Conservation (phyloP, 1,140 invertebrate species). For the Hyles vespertilio region DNA sequence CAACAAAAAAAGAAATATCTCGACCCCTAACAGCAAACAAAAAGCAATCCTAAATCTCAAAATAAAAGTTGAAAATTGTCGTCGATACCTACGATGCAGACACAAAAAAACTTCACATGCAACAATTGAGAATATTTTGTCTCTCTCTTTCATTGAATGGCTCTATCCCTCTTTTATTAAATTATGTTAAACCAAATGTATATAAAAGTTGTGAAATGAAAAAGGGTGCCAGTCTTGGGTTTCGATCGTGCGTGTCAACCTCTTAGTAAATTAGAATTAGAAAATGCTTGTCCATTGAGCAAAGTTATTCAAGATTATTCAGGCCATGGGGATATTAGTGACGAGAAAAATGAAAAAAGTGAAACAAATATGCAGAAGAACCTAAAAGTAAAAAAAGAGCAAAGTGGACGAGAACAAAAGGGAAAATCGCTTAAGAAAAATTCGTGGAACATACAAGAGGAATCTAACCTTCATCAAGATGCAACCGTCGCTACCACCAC, state of each 20-base stretch:
- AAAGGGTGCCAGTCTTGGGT: conserved; percentile 61
- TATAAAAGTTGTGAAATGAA: conserved; percentile 70
- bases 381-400: conserved; percentile 38
- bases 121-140: conserved; percentile 74
- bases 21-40: conserved; percentile 4
- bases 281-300: conserved; percentile 55
- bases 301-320: conserved; percentile 62
- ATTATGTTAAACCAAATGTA: conserved; percentile 73
- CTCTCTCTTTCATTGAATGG: conserved; percentile 69
- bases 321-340: conserved; percentile 71
- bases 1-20: conserved; percentile 26
- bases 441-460: conserved; percentile 59
- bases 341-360: conserved; percentile 36
- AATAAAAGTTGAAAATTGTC: conserved; percentile 17
- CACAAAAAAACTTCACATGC: conserved; percentile 46
- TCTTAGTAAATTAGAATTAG: conserved; percentile 22
- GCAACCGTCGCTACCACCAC: conserved; percentile 75
- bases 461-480: conserved; percentile 64
- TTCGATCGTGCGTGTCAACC: conserved; percentile 44
- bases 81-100: conserved; percentile 11
- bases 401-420: conserved; percentile 45
- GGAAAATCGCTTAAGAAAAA: conserved; percentile 64
- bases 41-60: conserved; percentile 14
- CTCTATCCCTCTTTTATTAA: conserved; percentile 72
- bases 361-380: conserved; percentile 23